Conservation (phyloP, 1,140 invertebrate species). For the Neodiprion virginianus region DNA sequence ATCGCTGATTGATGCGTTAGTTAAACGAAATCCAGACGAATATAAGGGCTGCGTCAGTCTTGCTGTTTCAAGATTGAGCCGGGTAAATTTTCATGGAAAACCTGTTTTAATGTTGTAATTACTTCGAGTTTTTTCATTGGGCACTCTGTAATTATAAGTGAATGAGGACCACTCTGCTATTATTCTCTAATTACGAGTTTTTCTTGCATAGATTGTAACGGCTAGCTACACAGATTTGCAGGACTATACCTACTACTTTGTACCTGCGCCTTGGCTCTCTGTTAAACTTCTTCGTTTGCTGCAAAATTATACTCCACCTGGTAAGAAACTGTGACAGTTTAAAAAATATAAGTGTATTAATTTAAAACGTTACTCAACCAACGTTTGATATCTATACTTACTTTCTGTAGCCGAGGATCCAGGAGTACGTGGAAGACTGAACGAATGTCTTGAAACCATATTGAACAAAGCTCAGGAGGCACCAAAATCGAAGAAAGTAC, state of each 20-base stretch:
- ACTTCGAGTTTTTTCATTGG: slow-evolving; percentile 7
- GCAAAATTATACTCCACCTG: slow-evolving; percentile 98
- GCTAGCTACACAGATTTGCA: slow-evolving; percentile 98
- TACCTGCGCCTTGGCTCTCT: slow-evolving; percentile 99
- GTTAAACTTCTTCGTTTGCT: slow-evolving; percentile 96
- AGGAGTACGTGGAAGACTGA: slow-evolving; percentile 91
- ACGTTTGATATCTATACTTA: slow-evolving; percentile 23
- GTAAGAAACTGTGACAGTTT: slow-evolving; percentile 55
- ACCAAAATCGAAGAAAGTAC: slow-evolving; percentile 99
- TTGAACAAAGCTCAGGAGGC: slow-evolving; percentile 99
- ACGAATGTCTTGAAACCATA: slow-evolving; percentile 99
- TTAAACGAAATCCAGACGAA: slow-evolving; percentile 98
- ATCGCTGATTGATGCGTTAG: slow-evolving; percentile 96
- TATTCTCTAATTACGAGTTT: slow-evolving; percentile 22
- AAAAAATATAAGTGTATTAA: slow-evolving; percentile 11
- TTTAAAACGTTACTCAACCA: slow-evolving; percentile 2
- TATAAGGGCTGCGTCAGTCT: slow-evolving; percentile 99
- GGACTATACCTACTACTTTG: slow-evolving; percentile 99
- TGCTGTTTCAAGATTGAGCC: slow-evolving; percentile 94
- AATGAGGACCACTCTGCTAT: slow-evolving; percentile 9
- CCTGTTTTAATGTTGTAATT: slow-evolving; percentile 2
- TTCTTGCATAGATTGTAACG: slow-evolving; percentile 84
- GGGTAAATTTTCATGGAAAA: slow-evolving; percentile 66
- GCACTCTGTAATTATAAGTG: slow-evolving; percentile 18
- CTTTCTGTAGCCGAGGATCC: slow-evolving; percentile 79